Evolutionary conservation across 2,888 invertebrate species (phyloP), one percentile per base, ranked within the genome.

Genomic region (Amphimallon solstitiale): DNA sequence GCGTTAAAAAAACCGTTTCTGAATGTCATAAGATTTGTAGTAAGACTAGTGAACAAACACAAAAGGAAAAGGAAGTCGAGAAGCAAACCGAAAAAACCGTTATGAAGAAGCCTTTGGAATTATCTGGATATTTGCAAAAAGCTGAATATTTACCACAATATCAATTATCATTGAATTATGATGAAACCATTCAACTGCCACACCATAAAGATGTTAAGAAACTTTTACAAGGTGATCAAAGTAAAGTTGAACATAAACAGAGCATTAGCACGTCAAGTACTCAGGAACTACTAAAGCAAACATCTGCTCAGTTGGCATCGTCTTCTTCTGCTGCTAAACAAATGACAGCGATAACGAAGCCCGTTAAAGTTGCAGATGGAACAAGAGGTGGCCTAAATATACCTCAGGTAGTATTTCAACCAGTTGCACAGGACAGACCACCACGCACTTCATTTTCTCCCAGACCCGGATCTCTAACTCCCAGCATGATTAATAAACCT

Each of bases 401-500:
- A 84, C 85, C 67, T 78, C 81, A 71, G 68, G 71, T 66, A 66
- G 67, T 86, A 75, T 90, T 89, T 79, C 89, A 89, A 82, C 88
- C 90, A 60, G 86, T 90, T 73, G 81, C 84, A 69, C 88, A 89
- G 71, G 87, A 87, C 10, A 68, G 72, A 45, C 75, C 76, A 12
- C 70, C 68, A 63, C 81, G 81, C 67, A 81, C 86, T 38, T 84
- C 85, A 66, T 85, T 84, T 67, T 88, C 89, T 10, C 85, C 87
- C 1, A 76, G 83, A 66, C 79, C 80, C 69, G 84, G 90, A 63
- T 86, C 92, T 2, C 84, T 86, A 66, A 92, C 92, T 15, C 92
- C 92, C 0, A 90, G 90, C 76, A 81, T 87, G 82, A 89, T 88
- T 65, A 92, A 91, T 77, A 90, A 90, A 80, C 90, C 92, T 21